phyloP scores from a whole-genome alignment of 92 coral and sea anemone genomes.

The Umimayanthus kanabou region DNA sequence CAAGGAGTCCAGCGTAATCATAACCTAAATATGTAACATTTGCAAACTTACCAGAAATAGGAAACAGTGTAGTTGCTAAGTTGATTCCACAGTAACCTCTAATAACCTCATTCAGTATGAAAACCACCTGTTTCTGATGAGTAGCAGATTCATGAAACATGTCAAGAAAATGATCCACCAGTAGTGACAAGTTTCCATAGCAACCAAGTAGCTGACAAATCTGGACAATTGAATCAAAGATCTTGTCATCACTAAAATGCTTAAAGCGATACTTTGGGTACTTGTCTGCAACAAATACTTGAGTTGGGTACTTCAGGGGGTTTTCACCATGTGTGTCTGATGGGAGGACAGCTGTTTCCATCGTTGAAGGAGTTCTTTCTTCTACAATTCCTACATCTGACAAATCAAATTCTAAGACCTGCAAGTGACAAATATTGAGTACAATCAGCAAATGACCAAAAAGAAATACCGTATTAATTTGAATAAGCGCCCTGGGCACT shows the following conservation, averaged over 20 bases:
- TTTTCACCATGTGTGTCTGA: constrained; percentile 68
- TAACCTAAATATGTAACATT: not conserved
- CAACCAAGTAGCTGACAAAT: constrained; percentile 81
- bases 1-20: too few relatives aligned
- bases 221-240: constrained; percentile 59
- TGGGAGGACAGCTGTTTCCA: constrained; percentile 65
- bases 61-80: not conserved
- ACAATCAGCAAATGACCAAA: not conserved
- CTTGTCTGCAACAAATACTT: constrained; percentile 50
- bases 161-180: constrained; percentile 89
- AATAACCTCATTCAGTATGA: constrained; percentile 78
- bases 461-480: too few relatives aligned
- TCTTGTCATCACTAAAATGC: constrained; percentile 84
- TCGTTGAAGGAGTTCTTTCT: constrained; percentile 65
- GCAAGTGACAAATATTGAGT: not conserved
- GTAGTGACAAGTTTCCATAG: constrained; percentile 77
- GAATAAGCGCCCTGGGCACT: too few relatives aligned
- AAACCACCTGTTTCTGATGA: constrained; percentile 84
- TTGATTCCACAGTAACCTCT: constrained; percentile 48
- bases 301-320: constrained; percentile 61
- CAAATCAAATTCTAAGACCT: constrained; percentile 89
- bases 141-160: constrained; percentile 80
- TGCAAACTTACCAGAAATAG: constrained; percentile 31
- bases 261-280: constrained; percentile 83
- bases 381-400: constrained; percentile 93